Evolutionary conservation across 2,888 invertebrate genomes (phyloP).

Genomic region (Hoplodrina ambigua): DNA sequence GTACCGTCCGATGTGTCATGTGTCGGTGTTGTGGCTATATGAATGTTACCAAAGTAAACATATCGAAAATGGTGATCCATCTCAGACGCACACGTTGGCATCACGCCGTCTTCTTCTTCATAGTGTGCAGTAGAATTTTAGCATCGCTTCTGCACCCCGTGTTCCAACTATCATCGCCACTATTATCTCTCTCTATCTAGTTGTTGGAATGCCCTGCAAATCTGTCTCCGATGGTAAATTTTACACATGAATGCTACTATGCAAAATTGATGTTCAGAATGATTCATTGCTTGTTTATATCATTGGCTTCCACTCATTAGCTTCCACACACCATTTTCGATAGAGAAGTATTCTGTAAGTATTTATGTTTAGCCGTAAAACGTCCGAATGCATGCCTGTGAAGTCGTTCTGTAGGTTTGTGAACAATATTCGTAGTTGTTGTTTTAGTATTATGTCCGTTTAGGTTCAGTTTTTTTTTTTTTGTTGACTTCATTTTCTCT

Average conservation of each 20-base stretch:
- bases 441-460: conserved; percentile 57
- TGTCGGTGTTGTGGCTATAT: conserved; percentile 82
- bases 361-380: conserved; percentile 68
- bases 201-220: conserved; percentile 68
- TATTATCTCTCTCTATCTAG: conserved; percentile 66
- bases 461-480: conserved; percentile 47
- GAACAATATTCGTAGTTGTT: conserved; percentile 56
- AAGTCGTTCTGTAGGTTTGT: conserved; percentile 60
- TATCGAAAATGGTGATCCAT: conserved; percentile 83
- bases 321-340: conserved; percentile 85
- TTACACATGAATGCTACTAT: conserved; percentile 79
- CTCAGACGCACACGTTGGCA: conserved; percentile 66
- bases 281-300: conserved; percentile 77
- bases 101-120: conserved; percentile 66
- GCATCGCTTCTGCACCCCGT: conserved; percentile 72
- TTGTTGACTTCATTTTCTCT: conserved; percentile 29
- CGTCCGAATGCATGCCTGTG: conserved; percentile 70
- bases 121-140: conserved; percentile 70
- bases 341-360: conserved; percentile 68
- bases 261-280: conserved; percentile 85
- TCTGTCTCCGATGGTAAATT: conserved; percentile 70
- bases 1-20: conserved; percentile 70
- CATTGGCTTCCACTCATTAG: conserved; percentile 77
- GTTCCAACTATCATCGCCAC: conserved; percentile 61
- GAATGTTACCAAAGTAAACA: conserved; percentile 73